A percentile compares a stretch with the other conserved stretches of the same genome.
Conservation (phyloP, 2,888 invertebrate species). For the Bombylius discolor region DNA sequence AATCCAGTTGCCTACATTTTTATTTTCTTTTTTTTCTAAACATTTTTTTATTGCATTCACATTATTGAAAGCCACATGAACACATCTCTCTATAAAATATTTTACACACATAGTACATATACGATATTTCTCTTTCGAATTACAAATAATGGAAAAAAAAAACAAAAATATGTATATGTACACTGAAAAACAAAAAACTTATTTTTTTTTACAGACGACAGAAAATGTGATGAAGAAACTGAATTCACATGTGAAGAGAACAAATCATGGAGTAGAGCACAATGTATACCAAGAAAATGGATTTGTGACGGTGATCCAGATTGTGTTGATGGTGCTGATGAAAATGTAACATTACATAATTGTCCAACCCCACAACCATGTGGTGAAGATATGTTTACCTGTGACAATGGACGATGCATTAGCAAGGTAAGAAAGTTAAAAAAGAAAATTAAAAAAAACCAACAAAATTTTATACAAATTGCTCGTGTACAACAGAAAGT, state of each 20-base stretch:
- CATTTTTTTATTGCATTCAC: too few species aligned
- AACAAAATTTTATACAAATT: neutral
- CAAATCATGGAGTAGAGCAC: conserved; percentile 81
- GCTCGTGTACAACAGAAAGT: too few species aligned
- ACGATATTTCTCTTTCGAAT: too few species aligned
- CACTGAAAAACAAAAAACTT: neutral
- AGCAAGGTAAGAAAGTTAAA: conserved; percentile 45
- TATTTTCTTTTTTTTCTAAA: too few species aligned
- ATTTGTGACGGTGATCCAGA: conserved; percentile 95
- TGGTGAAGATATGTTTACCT: conserved; percentile 81
- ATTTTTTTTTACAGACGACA: conserved; percentile 44
- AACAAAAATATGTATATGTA: too few species aligned
- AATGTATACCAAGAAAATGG: conserved; percentile 89
- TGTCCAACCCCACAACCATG: conserved; percentile 79
- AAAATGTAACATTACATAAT: conserved; percentile 68
- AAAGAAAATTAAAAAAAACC: neutral
- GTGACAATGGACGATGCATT: conserved; percentile 85
- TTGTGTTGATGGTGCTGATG: conserved; percentile 85
- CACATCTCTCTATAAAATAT: too few species aligned
- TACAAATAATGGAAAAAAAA: too few species aligned
- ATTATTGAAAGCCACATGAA: too few species aligned
- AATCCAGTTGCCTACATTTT: too few species aligned
- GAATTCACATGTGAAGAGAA: conserved; percentile 85
- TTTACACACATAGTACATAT: too few species aligned
- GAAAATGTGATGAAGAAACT: conserved; percentile 85